These are phyloP conservation scores for Tiliqua scincoides DNA, from an alignment of 2,113 vertebrate genomes.

Conservation along the genomic window DNA sequence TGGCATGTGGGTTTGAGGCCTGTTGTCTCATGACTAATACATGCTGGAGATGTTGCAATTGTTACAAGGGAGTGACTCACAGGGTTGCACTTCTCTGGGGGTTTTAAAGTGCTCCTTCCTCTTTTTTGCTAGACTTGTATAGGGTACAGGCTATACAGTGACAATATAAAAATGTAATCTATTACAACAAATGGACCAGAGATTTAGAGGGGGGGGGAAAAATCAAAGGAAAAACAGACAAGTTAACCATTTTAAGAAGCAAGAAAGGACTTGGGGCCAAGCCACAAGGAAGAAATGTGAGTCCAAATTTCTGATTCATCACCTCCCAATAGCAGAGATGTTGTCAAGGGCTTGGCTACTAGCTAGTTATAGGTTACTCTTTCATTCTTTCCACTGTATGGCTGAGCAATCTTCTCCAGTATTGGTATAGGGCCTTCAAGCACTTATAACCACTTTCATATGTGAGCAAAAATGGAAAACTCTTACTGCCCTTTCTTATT, in stretches of 20 bases:
- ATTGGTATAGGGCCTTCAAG: background rate
- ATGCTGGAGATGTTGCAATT: too few species aligned
- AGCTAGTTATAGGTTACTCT: background rate
- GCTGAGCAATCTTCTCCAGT: background rate
- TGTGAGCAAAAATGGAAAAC: background rate
- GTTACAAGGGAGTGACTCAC: too few species aligned
- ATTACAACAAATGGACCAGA: background rate
- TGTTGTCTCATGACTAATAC: too few species aligned
- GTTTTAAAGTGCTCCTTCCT: too few species aligned
- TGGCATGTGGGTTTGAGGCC: too few species aligned
- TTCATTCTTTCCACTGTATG: conserved; percentile 13
- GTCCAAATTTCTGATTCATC: background rate
- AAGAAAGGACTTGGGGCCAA: background rate
- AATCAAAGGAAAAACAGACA: background rate
- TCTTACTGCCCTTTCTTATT: background rate
- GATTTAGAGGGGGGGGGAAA: background rate
- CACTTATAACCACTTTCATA: background rate
- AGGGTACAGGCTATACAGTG: background rate
- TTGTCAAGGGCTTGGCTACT: background rate
- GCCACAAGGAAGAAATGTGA: background rate
- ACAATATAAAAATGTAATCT: background rate
- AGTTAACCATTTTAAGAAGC: background rate
- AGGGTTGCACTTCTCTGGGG: too few species aligned
- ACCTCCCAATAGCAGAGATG: background rate
- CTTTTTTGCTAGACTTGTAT: too few species aligned